A percentile compares a stretch with the other conserved stretches of the same genome.
Evolutionary conservation across 1,140 invertebrate genomes (phyloP).

Genomic region (Camponotus vicinus): DNA sequence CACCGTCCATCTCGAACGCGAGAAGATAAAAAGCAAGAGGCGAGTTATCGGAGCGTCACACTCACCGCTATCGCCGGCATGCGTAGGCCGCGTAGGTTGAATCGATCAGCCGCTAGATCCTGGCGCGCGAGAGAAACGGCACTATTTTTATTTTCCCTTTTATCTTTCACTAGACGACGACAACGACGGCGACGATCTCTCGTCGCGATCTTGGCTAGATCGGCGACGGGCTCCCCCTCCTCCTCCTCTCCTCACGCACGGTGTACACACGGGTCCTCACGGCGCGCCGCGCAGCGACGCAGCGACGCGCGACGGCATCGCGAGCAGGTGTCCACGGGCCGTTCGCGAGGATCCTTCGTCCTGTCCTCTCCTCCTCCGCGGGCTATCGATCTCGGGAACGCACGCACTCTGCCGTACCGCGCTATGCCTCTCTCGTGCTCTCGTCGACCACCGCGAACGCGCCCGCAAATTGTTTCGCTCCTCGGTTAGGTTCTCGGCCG

Average conservation of each 20-base stretch:
- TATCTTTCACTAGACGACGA: slow-evolving; percentile 12
- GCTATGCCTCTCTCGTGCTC: too few species aligned
- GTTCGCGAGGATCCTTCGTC: slow-evolving; percentile 56
- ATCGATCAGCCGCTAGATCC: slow-evolving; percentile 55
- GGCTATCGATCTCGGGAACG: slow-evolving; percentile 57
- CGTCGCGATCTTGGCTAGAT: neutral
- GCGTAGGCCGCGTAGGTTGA: slow-evolving; percentile 75
- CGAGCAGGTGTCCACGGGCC: slow-evolving; percentile 47
- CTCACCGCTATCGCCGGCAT: slow-evolving; percentile 82
- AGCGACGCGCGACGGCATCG: slow-evolving; percentile 20
- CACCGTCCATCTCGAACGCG: slow-evolving; percentile 54
- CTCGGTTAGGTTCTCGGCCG: slow-evolving; percentile 42
- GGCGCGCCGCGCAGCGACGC: slow-evolving; percentile 47
- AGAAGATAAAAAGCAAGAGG: slow-evolving; percentile 23
- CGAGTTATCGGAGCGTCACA: slow-evolving; percentile 31
- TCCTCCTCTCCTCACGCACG: slow-evolving; percentile 21
- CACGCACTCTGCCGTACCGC: slow-evolving; percentile 45
- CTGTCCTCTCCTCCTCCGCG: slow-evolving; percentile 48
- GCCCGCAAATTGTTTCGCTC: slow-evolving; percentile 44
- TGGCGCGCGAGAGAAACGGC: neutral
- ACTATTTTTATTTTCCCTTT: slow-evolving; percentile 6
- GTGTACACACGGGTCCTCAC: slow-evolving; percentile 34
- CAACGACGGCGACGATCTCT: slow-evolving; percentile 28
- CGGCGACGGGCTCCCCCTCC: neutral
- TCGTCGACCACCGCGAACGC: slow-evolving; percentile 51